These are phyloP conservation scores for Pogonophryne albipinna DNA, from an alignment of 2,797 vertebrate species.

Conservation along the genomic window DNA sequence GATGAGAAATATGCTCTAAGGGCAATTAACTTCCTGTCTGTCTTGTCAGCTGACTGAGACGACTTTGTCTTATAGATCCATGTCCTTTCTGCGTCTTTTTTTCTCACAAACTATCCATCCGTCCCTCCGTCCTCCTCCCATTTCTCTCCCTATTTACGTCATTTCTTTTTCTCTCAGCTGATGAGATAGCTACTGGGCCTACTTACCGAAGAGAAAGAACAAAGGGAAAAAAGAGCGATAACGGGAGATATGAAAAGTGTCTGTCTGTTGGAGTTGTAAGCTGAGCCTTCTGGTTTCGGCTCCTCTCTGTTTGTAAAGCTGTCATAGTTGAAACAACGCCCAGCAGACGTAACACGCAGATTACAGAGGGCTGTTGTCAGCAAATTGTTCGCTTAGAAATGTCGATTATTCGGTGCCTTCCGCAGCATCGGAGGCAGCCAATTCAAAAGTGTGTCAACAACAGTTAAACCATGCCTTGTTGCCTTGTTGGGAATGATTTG, in stretches of 20 bases:
- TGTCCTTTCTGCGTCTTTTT: conserved; percentile 49
- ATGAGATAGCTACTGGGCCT: conserved; percentile 28
- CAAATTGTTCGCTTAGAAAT: conserved; percentile 70
- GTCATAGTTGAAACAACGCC: conserved; percentile 67
- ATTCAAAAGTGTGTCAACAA: conserved; percentile 71
- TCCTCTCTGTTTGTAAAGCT: conserved; percentile 65
- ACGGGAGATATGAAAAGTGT: conserved; percentile 49
- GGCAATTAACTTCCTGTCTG: conserved; percentile 72
- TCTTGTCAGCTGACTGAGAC: conserved; percentile 58
- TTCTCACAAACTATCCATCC: conserved; percentile 68
- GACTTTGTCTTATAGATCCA: conserved; percentile 67
- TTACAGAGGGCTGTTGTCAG: conserved; percentile 68
- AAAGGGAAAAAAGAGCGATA: conserved; percentile 13
- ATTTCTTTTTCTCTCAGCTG: conserved; percentile 39
- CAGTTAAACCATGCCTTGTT: conserved; percentile 65
- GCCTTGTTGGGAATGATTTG: conserved; percentile 54
- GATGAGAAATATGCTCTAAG: conserved; percentile 73
- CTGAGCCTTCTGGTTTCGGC: conserved; percentile 65
- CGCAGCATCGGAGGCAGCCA: conserved; percentile 40
- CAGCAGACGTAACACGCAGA: conserved; percentile 56
- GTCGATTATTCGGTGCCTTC: conserved; percentile 58
- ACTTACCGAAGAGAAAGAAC: not conserved
- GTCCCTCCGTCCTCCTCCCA: conserved; percentile 7
- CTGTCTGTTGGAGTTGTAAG: conserved; percentile 57
- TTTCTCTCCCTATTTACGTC: conserved; percentile 34